phyloP scores from a whole-genome alignment of 2,797 vertebrate genomes.

The Alexandromys oeconomus region DNA sequence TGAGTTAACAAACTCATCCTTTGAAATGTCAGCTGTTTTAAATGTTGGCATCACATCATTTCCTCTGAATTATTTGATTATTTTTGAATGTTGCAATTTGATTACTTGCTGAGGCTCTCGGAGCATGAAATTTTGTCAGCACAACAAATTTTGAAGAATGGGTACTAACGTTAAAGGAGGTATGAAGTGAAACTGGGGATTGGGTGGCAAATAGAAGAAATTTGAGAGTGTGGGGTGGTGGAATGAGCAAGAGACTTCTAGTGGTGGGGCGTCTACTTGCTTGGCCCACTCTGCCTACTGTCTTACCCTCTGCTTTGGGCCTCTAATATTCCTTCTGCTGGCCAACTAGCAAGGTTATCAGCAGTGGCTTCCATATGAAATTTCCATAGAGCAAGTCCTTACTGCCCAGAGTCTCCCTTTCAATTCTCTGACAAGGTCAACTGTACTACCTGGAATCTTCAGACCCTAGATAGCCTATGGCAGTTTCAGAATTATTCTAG shows the following conservation, averaged over 20 bases:
- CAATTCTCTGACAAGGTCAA: neutral
- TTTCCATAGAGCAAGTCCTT: neutral
- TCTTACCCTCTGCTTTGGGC: neutral
- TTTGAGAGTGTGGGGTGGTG: neutral
- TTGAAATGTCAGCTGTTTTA: neutral
- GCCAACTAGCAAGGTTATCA: neutral
- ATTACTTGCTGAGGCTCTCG: neutral
- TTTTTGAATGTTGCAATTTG: neutral
- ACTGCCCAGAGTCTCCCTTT: neutral
- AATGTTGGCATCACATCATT: neutral
- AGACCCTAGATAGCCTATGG: neutral
- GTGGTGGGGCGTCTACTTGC: too few relatives aligned
- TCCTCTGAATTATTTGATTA: neutral
- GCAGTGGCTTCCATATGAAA: neutral
- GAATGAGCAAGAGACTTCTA: neutral
- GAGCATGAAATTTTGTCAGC: neutral
- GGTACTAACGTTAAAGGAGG: neutral
- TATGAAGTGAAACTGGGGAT: neutral
- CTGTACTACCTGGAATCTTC: neutral
- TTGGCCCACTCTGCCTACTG: rapidly evolving
- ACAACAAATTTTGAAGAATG: neutral
- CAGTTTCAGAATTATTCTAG: neutral
- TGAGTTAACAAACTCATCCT: neutral
- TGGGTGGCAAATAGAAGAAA: neutral
- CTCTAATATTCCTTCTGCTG: neutral